These are phyloP conservation scores for Bungarus multicinctus DNA, from an alignment of 2,113 vertebrate genomes.

Conservation along the genomic window DNA sequence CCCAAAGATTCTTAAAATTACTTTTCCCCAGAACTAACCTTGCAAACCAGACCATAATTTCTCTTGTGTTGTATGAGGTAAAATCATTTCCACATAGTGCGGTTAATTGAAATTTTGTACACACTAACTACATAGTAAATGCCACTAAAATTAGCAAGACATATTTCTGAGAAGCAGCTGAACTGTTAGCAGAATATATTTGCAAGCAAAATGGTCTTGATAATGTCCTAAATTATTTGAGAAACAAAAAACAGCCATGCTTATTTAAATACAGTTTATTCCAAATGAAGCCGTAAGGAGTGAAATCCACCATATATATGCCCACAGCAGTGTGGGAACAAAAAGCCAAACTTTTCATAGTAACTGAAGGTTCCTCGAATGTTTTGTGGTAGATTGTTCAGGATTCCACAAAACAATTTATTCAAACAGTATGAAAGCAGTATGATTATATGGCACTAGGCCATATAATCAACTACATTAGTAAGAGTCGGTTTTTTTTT, in stretches of 20 bases:
- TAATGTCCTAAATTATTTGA: neutral
- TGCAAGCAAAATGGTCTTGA: neutral
- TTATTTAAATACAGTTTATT: neutral
- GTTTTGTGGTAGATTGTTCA: neutral
- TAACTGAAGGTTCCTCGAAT: neutral
- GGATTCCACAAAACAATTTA: neutral
- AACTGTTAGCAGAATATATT: neutral
- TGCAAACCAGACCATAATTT: neutral
- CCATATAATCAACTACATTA: neutral
- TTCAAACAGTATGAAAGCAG: neutral
- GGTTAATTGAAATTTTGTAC: neutral
- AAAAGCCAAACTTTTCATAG: neutral
- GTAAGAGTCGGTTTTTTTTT: conserved; percentile 5
- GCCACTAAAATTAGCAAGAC: neutral
- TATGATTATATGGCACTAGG: no score
- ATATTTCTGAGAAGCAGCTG: neutral
- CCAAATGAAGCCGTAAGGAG: neutral
- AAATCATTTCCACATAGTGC: neutral
- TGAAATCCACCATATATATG: neutral
- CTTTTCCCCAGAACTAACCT: neutral
- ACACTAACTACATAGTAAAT: neutral
- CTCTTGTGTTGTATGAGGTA: neutral
- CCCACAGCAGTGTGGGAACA: neutral
- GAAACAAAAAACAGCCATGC: neutral
- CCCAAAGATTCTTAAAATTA: neutral